A percentile compares a stretch with the other conserved stretches of the same genome.
Conservation (phyloP, 2,113 vertebrate genomes). For the Gallinago jamesoni region DNA sequence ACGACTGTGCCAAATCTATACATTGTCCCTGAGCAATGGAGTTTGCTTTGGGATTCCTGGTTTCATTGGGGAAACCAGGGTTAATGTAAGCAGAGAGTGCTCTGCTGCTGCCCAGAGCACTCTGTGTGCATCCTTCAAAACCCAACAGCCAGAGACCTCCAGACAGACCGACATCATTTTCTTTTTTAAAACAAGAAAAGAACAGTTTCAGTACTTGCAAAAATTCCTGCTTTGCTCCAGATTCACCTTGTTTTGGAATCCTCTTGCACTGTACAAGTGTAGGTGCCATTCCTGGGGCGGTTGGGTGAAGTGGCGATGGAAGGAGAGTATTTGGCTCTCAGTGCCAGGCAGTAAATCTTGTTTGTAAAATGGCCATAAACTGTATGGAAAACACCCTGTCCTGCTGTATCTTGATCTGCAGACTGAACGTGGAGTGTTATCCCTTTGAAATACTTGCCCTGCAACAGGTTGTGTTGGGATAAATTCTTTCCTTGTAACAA, state of each 20-base stretch:
- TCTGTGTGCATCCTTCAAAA: not conserved
- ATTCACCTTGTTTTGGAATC: not conserved
- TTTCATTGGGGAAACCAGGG: not conserved
- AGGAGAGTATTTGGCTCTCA: not conserved
- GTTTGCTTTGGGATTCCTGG: conserved; percentile 23
- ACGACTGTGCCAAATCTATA: conserved; percentile 46
- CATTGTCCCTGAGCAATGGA: not conserved
- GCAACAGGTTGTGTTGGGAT: not conserved
- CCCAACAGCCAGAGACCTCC: not conserved
- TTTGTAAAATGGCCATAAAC: not conserved
- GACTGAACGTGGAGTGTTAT: not conserved
- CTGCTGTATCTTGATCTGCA: not conserved
- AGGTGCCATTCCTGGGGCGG: accelerated
- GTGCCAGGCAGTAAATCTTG: not conserved
- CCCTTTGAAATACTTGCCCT: not conserved
- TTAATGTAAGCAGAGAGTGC: not conserved
- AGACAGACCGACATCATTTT: not conserved
- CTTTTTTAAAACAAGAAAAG: not conserved
- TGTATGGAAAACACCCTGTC: not conserved
- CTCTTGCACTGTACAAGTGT: not conserved
- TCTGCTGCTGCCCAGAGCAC: not conserved
- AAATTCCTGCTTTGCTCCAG: not conserved
- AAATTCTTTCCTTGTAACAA: not conserved
- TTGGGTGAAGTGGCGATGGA: not conserved
- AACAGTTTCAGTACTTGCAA: not conserved